phyloP scores from a whole-genome alignment of 2,113 vertebrate genomes.

The Sitta europaea region DNA sequence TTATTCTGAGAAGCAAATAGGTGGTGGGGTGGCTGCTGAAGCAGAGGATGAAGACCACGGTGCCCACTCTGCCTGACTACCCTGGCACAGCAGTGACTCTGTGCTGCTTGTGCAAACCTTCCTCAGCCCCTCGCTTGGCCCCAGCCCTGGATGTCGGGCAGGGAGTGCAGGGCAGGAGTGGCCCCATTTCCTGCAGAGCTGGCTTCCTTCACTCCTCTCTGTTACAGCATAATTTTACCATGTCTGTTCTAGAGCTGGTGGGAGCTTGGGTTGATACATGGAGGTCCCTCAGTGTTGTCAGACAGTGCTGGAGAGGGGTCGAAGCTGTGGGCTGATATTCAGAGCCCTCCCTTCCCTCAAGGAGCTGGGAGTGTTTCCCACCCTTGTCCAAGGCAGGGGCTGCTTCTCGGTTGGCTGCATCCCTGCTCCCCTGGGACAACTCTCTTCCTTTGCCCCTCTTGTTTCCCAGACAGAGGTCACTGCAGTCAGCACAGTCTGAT shows the following conservation, averaged over 20 bases:
- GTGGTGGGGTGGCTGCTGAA: neutral
- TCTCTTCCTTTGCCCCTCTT: neutral
- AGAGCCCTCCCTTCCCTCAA: neutral
- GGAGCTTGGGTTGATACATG: neutral
- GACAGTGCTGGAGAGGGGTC: neutral
- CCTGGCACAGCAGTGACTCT: neutral
- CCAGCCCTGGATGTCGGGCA: neutral
- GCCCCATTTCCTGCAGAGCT: neutral
- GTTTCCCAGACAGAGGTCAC: conserved; percentile 50
- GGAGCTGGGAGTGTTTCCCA: neutral
- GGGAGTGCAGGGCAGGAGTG: neutral
- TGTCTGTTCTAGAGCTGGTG: neutral
- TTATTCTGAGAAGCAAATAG: neutral
- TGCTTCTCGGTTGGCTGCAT: neutral
- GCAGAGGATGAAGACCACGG: rapidly evolving
- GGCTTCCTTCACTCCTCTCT: neutral
- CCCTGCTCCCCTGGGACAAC: neutral
- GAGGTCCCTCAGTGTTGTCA: neutral
- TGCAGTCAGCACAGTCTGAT: conserved; percentile 47
- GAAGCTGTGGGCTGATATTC: neutral
- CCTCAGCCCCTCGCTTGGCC: neutral
- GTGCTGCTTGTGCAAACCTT: neutral
- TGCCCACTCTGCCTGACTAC: rapidly evolving
- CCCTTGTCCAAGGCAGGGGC: neutral
- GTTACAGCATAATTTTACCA: neutral